Base-by-base conservation (phyloP, 1,140 invertebrate genomes). In the Caerostris darwini region DNA sequence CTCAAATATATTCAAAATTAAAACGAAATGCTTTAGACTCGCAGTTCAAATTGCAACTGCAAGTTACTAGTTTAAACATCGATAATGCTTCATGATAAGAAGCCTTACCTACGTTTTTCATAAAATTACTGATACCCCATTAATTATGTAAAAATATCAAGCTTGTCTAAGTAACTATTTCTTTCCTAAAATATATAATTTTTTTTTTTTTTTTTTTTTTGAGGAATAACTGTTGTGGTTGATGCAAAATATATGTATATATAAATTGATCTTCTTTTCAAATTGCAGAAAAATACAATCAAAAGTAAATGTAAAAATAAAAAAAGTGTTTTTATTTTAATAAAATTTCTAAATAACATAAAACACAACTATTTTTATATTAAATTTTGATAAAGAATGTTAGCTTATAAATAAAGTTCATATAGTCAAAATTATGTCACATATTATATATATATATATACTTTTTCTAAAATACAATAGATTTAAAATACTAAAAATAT, bases 101-200 rank as follows among this genome's bases (percentile, higher is more conserved):
- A 89, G 67, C 92, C 14, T 8, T 17, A 58, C 53, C 92, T 94
- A 94, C 85, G 81, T n/a, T 94, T 86, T 94, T 61, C 86, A 94
- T 81, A 94, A 89, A 88, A 81, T 94, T 94, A 94, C 81, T 90
- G 64, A 83, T 92, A 92, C 85, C 17, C 19, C 81, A 61, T 64
- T 71, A 87, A 93, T 53, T 93, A 87, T 94, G 92, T 94, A 94
- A 94, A 94, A 94, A 94, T 94, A 94, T 94, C 64, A 93, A 81
- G 91, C 91, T 94, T 89, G 77, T 87, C 92, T 94, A 94, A 6
- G 19, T 53, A 61, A 58, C 92, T 93, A 93, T 59, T 57, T 34
- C 53, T 64, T 61, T 88, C 34, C 83, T 85, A 85, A 85, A 85
- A 85, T 85, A 85, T 85, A 85, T 85, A 58, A 57, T 85, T 85